Conservation (phyloP, 2,113 vertebrate genomes). For the Tachysurus vachellii region DNA sequence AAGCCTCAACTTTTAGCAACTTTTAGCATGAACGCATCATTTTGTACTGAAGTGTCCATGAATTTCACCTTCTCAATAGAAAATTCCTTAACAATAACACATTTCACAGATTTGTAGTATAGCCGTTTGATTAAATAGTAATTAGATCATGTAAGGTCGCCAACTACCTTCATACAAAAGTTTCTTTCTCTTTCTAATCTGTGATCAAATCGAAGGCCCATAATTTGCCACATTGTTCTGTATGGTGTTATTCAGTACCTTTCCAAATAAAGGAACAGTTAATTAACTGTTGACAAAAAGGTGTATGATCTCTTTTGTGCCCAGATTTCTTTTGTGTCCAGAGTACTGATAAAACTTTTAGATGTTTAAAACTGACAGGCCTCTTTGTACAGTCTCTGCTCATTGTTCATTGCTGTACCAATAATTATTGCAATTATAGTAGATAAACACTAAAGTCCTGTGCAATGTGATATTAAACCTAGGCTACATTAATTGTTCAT, state of each 20-base stretch:
- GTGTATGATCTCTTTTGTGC: slow-evolving; percentile 34
- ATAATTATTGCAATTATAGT: slow-evolving; percentile 14
- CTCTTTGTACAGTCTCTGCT: slow-evolving; percentile 26
- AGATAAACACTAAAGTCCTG: slow-evolving; percentile 5
- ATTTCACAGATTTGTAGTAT: slow-evolving; percentile 31
- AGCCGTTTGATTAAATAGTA: slow-evolving; percentile 32
- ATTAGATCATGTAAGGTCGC: slow-evolving; percentile 34
- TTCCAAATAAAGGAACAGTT: slow-evolving; percentile 54
- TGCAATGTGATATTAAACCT: slow-evolving; percentile 14
- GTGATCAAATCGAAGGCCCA: slow-evolving; percentile 23
- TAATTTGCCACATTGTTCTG: slow-evolving; percentile 43
- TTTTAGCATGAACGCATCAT: slow-evolving; percentile 38
- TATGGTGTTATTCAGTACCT: slow-evolving; percentile 50
- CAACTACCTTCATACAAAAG: slow-evolving; percentile 28
- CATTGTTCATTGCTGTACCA: slow-evolving; percentile 2
- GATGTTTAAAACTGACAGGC: slow-evolving; percentile 30
- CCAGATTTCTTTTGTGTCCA: slow-evolving; percentile 13
- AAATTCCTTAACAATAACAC: slow-evolving; percentile 24
- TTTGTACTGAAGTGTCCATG: slow-evolving; percentile 33
- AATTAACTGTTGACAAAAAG: slow-evolving; percentile 37
- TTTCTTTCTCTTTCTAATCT: slow-evolving; percentile 37
- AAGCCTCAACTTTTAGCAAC: slow-evolving; percentile 17
- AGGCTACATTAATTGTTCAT: neutral
- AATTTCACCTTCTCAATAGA: slow-evolving; percentile 27
- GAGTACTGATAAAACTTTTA: neutral